Conservation (phyloP, 2,888 invertebrate genomes). For the Notocelia uddmanniana region DNA sequence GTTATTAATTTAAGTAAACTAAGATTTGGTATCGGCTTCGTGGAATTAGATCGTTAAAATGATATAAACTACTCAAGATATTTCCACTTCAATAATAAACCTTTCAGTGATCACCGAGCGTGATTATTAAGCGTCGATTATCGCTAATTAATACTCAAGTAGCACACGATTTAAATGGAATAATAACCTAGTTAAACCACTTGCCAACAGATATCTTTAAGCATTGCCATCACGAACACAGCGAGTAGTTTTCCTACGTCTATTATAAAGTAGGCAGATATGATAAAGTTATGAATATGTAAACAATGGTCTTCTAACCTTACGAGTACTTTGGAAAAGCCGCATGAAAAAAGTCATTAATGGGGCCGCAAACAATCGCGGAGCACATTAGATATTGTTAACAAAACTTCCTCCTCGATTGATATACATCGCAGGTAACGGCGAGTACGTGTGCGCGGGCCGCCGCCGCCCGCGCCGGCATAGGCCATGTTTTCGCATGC, state of each 20-base stretch:
- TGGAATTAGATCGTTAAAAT: conserved; percentile 47
- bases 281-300: conserved; percentile 59
- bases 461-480: conserved; percentile 59
- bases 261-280: conserved; percentile 9
- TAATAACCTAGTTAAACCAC: conserved; percentile 82
- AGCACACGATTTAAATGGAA: conserved; percentile 74
- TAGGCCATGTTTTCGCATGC: conserved; percentile 76
- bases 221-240: conserved; percentile 45
- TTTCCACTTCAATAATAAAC: conserved; percentile 67
- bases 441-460: conserved; percentile 76
- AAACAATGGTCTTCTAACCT: conserved; percentile 71
- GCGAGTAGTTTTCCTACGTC: conserved; percentile 35
- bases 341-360: conserved; percentile 78
- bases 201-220: conserved; percentile 65
- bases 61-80: conserved; percentile 67
- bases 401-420: conserved; percentile 84
- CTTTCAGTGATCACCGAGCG: conserved; percentile 68
- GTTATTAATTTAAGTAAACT: conserved; percentile 34
- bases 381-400: conserved; percentile 85
- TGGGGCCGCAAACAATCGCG: conserved; percentile 73
- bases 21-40: conserved; percentile 31
- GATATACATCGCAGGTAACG: conserved; percentile 85
- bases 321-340: conserved; percentile 69
- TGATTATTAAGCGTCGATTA: conserved; percentile 76
- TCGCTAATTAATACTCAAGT: conserved; percentile 79